Percentiles rank a stretch among this genome's conserved stretches.
These are phyloP conservation scores for Eledona agricola DNA, from an alignment of 2,888 invertebrate genomes.

Conservation along the genomic window DNA sequence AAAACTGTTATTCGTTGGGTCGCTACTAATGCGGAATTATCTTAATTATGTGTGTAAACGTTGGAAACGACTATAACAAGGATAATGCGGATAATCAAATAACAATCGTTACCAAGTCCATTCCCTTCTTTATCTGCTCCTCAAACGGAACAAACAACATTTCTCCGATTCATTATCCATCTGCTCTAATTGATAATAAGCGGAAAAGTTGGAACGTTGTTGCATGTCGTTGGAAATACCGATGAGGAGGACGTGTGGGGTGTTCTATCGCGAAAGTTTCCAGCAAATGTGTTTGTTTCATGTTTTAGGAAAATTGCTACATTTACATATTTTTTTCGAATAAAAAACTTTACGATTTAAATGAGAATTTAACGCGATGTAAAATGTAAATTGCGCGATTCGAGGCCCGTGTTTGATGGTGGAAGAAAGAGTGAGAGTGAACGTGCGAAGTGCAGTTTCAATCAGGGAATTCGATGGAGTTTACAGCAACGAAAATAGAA, in stretches of 20 bases:
- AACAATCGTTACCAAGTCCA: background rate
- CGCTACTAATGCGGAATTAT: background rate
- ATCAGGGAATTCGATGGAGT: too few species aligned
- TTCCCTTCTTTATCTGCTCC: background rate
- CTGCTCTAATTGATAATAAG: too few species aligned
- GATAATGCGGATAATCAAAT: slow-evolving; percentile 3
- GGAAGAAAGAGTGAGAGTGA: too few species aligned
- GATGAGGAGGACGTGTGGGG: too few species aligned
- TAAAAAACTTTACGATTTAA: slow-evolving; percentile 5
- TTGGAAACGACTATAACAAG: background rate
- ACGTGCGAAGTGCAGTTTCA: too few species aligned
- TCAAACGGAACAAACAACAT: too few species aligned
- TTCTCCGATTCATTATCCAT: too few species aligned
- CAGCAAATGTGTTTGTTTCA: slow-evolving; percentile 1
- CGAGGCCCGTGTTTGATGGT: too few species aligned
- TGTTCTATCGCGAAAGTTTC: background rate
- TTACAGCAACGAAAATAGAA: too few species aligned
- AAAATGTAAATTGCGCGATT: slow-evolving; percentile 1
- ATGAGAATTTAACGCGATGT: slow-evolving; percentile 1
- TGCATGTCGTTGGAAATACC: slow-evolving; percentile 2
- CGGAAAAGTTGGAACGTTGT: too few species aligned
- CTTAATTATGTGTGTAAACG: slow-evolving; percentile 4
- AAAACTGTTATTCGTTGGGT: background rate
- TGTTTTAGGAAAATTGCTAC: background rate
- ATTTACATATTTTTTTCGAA: slow-evolving; percentile 3